Conservation (phyloP, 2,797 vertebrate species). For the Paedocypris micromegethes region DNA sequence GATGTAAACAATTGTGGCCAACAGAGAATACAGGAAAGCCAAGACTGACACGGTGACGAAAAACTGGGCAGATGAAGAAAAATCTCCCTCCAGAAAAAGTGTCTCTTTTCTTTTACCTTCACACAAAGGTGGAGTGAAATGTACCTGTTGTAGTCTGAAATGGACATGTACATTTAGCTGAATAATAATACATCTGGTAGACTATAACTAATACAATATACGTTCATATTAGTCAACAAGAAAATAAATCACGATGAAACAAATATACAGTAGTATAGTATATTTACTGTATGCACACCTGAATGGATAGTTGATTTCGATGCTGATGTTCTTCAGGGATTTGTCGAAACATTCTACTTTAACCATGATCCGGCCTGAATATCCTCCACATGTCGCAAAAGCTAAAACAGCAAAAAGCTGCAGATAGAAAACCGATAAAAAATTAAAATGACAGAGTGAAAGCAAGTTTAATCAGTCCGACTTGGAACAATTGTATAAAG, state of each 20-base stretch:
- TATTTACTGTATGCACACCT: slow-evolving; percentile 69
- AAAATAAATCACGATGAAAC: no score
- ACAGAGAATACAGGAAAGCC: slow-evolving; percentile 91
- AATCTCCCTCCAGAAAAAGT: slow-evolving; percentile 84
- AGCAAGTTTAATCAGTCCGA: no score
- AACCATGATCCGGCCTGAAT: slow-evolving; percentile 90
- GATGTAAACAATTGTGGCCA: slow-evolving; percentile 92
- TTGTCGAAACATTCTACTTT: slow-evolving; percentile 92
- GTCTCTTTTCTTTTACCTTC: slow-evolving; percentile 78
- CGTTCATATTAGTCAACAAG: no score
- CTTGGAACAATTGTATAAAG: no score
- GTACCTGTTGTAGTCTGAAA: slow-evolving; percentile 87
- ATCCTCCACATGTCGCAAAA: slow-evolving; percentile 99
- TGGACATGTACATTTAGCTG: background rate
- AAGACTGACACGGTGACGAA: slow-evolving; percentile 92
- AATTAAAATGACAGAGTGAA: background rate
- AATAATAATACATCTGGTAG: no score
- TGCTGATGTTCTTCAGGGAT: slow-evolving; percentile 85
- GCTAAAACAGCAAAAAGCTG: slow-evolving; percentile 99
- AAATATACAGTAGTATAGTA: background rate
- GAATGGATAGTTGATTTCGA: slow-evolving; percentile 92
- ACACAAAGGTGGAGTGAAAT: slow-evolving; percentile 86
- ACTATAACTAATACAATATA: no score
- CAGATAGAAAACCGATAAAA: slow-evolving; percentile 30
- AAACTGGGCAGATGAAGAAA: slow-evolving; percentile 84